Conservation (phyloP, 1,140 invertebrate species). For the Adelges cooleyi region DNA sequence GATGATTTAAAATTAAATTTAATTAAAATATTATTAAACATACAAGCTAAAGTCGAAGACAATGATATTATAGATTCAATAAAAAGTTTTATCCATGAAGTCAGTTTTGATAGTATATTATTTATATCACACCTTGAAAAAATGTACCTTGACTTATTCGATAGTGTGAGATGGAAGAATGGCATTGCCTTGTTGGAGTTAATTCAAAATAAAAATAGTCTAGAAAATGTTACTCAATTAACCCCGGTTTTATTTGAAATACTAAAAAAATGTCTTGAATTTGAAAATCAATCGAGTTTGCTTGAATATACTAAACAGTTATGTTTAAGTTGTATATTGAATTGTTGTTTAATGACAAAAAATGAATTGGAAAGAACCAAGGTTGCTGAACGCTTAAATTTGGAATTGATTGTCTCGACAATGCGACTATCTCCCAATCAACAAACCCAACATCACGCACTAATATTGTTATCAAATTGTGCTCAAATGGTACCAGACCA, state of each 20-base stretch:
- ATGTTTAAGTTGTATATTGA: slow-evolving; percentile 62
- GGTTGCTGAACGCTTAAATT: slow-evolving; percentile 51
- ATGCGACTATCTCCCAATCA: slow-evolving; percentile 81
- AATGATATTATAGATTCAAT: slow-evolving; percentile 25
- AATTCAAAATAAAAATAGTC: slow-evolving; percentile 68
- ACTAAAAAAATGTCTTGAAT: slow-evolving; percentile 62
- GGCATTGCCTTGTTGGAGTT: slow-evolving; percentile 70
- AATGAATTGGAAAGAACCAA: slow-evolving; percentile 39
- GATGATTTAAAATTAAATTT: slow-evolving; percentile 21
- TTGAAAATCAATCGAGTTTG: slow-evolving; percentile 63
- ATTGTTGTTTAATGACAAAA: slow-evolving; percentile 46
- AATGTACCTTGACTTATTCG: slow-evolving; percentile 42
- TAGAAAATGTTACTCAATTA: slow-evolving; percentile 51
- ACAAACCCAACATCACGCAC: slow-evolving; percentile 84
- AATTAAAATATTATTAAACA: slow-evolving; percentile 19
- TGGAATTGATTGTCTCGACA: slow-evolving; percentile 74
- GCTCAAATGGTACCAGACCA: slow-evolving; percentile 65
- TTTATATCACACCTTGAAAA: slow-evolving; percentile 36
- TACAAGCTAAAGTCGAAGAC: slow-evolving; percentile 26
- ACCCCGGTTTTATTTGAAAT: slow-evolving; percentile 66
- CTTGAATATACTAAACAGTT: slow-evolving; percentile 84
- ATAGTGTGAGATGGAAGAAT: slow-evolving; percentile 58
- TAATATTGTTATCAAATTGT: slow-evolving; percentile 64
- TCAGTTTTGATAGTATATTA: slow-evolving; percentile 30
- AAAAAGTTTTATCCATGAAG: slow-evolving; percentile 27